These are phyloP conservation scores for Melieria picta DNA, from an alignment of 2,888 invertebrate species.

Conservation along the genomic window DNA sequence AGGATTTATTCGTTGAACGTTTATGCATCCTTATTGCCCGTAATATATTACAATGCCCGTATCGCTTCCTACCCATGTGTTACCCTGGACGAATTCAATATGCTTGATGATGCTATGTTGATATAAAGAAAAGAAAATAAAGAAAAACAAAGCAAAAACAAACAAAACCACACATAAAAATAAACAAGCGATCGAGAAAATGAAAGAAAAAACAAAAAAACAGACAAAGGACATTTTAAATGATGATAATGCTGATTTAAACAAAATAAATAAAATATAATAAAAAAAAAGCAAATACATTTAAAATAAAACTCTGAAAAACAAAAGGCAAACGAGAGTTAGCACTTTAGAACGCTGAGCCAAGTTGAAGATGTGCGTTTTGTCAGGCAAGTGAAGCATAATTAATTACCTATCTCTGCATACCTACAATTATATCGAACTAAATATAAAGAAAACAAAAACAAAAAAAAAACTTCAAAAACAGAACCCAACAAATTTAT, in stretches of 20 bases:
- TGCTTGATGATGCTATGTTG: conserved; percentile 58
- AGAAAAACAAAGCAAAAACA: conserved; percentile 24
- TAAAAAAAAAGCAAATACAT: too few relatives aligned
- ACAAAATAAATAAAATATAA: too few relatives aligned
- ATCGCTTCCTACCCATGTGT: conserved; percentile 11
- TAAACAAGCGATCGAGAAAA: conserved; percentile 35
- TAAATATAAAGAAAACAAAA: conserved; percentile 45
- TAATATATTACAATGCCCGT: conserved; percentile 3
- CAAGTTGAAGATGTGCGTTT: too few relatives aligned
- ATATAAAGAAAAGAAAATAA: conserved; percentile 42
- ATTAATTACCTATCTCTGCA: conserved; percentile 50
- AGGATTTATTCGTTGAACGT: conserved; percentile 30
- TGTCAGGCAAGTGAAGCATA: conserved; percentile 32
- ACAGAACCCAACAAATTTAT: conserved; percentile 45
- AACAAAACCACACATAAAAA: conserved; percentile 18
- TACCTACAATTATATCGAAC: conserved; percentile 53
- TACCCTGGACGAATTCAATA: conserved; percentile 57
- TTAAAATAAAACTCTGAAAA: too few relatives aligned
- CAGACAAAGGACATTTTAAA: too few relatives aligned
- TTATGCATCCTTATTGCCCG: conserved; percentile 15
- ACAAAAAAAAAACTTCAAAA: conserved; percentile 47
- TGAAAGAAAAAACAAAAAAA: neutral
- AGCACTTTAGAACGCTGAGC: too few relatives aligned
- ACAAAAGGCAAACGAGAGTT: too few relatives aligned
- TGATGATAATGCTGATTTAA: too few relatives aligned